Evolutionary conservation across 1,140 invertebrate genomes (phyloP).

Genomic region (Platorchestia sp.): DNA sequence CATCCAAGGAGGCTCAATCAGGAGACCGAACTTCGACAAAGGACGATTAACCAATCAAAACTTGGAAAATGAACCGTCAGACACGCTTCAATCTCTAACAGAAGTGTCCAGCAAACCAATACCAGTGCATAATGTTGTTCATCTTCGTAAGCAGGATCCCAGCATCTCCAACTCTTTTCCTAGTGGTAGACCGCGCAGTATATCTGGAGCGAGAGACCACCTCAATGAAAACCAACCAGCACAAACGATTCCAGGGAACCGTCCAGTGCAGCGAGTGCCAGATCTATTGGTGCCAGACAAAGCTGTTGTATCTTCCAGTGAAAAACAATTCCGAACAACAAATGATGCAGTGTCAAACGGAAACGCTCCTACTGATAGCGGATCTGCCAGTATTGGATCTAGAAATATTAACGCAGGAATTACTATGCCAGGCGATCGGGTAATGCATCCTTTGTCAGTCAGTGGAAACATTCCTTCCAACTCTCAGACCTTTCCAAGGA

Average conservation of each 20-base stretch:
- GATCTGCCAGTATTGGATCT: neutral
- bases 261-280: neutral
- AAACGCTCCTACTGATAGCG: neutral
- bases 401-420: neutral
- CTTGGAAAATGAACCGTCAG: neutral
- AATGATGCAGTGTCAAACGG: neutral
- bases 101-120: neutral
- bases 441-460: neutral
- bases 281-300: neutral
- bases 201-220: neutral
- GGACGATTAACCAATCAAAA: conserved; percentile 30
- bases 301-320: neutral
- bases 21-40: neutral
- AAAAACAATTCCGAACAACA: neutral
- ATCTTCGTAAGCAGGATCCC: neutral
- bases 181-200: conserved; percentile 9
- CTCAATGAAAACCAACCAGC: neutral
- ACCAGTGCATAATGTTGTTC: conserved; percentile 39
- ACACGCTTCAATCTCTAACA: neutral
- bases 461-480: neutral
- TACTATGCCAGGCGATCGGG: neutral
- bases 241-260: conserved; percentile 7
- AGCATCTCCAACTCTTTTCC: neutral
- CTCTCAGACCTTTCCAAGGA: no score
- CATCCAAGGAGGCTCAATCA: neutral